Percentiles rank a stretch among this genome's conserved stretches.
phyloP scores from a whole-genome alignment of 2,888 invertebrate species.

The Coleophora deauratella region DNA sequence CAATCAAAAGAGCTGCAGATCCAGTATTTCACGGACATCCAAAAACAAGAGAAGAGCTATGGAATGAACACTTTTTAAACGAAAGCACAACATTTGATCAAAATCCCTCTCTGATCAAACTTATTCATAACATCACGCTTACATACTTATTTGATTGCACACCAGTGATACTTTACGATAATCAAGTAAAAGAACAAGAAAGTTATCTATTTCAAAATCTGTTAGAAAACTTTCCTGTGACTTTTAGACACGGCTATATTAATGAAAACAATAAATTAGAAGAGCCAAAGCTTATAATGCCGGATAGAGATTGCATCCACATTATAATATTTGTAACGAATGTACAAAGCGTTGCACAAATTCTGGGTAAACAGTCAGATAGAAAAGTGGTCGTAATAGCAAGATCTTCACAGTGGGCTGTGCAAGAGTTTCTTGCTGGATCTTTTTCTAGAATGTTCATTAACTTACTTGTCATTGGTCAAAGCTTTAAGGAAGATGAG shows the following conservation, averaged over 20 bases:
- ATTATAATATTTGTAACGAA: constrained; percentile 80
- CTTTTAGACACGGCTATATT: constrained; percentile 77
- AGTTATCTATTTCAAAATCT: constrained; percentile 73
- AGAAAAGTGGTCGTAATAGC: constrained; percentile 80
- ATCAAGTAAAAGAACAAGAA: constrained; percentile 68
- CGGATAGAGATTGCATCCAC: constrained; percentile 71
- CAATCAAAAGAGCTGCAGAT: constrained; percentile 52
- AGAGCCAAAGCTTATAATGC: constrained; percentile 54
- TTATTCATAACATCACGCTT: constrained; percentile 74
- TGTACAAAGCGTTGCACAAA: constrained; percentile 70
- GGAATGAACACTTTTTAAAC: constrained; percentile 66
- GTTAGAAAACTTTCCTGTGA: constrained; percentile 69
- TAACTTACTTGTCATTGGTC: constrained; percentile 80
- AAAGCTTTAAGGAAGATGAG: constrained; percentile 74
- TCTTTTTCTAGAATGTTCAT: constrained; percentile 77
- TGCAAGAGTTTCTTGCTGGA: constrained; percentile 79
- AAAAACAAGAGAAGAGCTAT: constrained; percentile 71
- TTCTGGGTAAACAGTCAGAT: constrained; percentile 76
- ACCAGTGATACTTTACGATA: constrained; percentile 80
- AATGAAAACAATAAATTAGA: constrained; percentile 57
- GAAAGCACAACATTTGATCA: constrained; percentile 56
- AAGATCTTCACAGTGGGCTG: constrained; percentile 82
- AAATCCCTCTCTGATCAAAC: constrained; percentile 72
- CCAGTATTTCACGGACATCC: constrained; percentile 73
- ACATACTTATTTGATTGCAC: constrained; percentile 78